Evolutionary conservation across 2,113 vertebrate species (phyloP).

Genomic region (Glaucidium brasilianum): DNA sequence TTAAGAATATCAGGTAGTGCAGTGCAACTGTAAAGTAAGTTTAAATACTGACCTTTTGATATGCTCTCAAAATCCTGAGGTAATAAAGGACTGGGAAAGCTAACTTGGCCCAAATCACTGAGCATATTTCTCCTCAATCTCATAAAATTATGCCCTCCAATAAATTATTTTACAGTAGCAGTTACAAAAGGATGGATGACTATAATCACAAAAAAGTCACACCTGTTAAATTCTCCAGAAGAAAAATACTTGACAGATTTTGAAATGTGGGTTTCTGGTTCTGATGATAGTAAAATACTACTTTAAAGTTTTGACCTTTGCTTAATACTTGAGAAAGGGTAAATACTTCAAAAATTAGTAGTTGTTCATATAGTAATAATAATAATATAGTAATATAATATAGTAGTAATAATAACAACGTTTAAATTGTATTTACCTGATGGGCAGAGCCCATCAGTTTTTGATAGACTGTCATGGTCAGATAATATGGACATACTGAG

Average conservation of each 20-base stretch:
- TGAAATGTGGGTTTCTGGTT: background rate
- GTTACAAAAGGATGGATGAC: background rate
- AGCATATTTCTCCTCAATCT: background rate
- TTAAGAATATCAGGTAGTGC: background rate
- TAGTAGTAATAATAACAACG: background rate
- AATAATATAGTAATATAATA: background rate
- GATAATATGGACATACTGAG: background rate
- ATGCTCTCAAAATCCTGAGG: background rate
- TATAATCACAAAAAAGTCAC: background rate
- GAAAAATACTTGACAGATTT: background rate
- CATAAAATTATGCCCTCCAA: background rate
- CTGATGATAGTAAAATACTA: background rate
- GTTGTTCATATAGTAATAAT: background rate
- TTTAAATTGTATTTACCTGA: background rate
- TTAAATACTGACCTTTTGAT: background rate
- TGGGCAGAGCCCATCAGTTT: background rate
- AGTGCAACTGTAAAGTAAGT: background rate
- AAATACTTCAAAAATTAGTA: background rate
- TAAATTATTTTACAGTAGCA: background rate
- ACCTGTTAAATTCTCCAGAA: background rate
- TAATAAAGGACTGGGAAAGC: background rate
- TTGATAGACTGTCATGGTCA: background rate
- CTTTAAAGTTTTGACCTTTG: background rate
- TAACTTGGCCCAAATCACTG: background rate
- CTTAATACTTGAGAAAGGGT: background rate